Evolutionary conservation across 2,113 vertebrate genomes (phyloP).

Genomic region (Aspiorhynchus laticeps): DNA sequence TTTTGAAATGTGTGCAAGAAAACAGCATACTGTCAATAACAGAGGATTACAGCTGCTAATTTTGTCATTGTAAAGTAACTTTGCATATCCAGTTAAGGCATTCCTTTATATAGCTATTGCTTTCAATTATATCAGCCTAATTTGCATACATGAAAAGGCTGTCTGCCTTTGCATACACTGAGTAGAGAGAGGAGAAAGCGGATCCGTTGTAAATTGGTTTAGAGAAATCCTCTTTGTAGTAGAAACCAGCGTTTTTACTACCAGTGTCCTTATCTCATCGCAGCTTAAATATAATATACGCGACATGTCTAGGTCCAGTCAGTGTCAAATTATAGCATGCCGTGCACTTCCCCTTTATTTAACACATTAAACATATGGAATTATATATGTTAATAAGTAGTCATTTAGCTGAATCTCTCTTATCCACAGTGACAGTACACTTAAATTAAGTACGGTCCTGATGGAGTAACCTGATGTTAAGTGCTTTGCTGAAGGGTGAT

Average conservation of each 20-base stretch:
- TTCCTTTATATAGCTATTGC: neutral
- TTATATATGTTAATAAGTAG: conserved; percentile 14
- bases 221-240: conserved; percentile 72
- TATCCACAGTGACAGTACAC: neutral
- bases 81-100: conserved; percentile 15
- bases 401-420: neutral
- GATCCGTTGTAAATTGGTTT: conserved; percentile 70
- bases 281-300: conserved; percentile 4
- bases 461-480: conserved; percentile 10
- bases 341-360: neutral
- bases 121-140: conserved; percentile 14
- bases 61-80: neutral
- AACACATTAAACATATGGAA: neutral
- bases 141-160: conserved; percentile 35
- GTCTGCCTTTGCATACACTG: conserved; percentile 64
- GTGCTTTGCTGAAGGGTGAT: neutral
- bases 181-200: conserved; percentile 61
- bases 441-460: conserved; percentile 9
- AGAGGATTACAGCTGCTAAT: neutral
- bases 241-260: conserved; percentile 65
- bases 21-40: neutral
- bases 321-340: conserved; percentile 1
- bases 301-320: neutral
- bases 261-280: conserved; percentile 48
- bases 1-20: neutral